phyloP scores from a whole-genome alignment of 2,888 invertebrate genomes.

The Melanotus villosus region DNA sequence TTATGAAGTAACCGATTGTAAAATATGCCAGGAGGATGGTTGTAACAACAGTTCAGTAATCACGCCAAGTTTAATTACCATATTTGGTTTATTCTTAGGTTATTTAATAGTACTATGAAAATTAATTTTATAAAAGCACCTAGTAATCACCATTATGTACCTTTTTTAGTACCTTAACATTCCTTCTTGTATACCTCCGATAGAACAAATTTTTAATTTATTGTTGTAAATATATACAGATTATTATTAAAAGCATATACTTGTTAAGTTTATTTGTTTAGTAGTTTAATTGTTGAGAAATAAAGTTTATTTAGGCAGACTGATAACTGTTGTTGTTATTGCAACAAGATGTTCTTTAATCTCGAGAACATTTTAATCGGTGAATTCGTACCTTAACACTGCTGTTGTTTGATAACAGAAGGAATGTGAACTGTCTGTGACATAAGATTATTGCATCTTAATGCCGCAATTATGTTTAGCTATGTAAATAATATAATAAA shows the following conservation, averaged over 20 bases:
- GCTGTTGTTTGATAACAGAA: too few relatives aligned
- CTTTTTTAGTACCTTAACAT: neutral
- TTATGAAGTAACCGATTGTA: slow-evolving; percentile 22
- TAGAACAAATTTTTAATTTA: neutral
- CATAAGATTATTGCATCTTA: too few relatives aligned
- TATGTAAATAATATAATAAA: too few relatives aligned
- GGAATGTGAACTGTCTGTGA: too few relatives aligned
- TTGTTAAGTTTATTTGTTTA: neutral
- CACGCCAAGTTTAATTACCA: neutral
- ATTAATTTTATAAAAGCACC: neutral
- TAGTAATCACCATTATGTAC: neutral
- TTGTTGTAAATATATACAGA: neutral
- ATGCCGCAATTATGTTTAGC: too few relatives aligned
- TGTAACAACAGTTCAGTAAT: slow-evolving; percentile 24
- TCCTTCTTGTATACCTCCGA: neutral
- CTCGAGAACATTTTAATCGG: too few relatives aligned
- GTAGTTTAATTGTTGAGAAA: neutral
- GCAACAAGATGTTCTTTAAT: too few relatives aligned
- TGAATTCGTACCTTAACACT: too few relatives aligned
- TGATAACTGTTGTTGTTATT: slow-evolving; percentile 11
- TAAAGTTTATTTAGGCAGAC: neutral
- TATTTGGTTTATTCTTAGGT: neutral
- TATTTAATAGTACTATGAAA: neutral
- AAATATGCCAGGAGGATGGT: slow-evolving; percentile 29
- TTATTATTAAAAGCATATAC: neutral